Evolutionary conservation across 2,113 vertebrate species (phyloP).

Genomic region (Anarrhichthys ocellatus): DNA sequence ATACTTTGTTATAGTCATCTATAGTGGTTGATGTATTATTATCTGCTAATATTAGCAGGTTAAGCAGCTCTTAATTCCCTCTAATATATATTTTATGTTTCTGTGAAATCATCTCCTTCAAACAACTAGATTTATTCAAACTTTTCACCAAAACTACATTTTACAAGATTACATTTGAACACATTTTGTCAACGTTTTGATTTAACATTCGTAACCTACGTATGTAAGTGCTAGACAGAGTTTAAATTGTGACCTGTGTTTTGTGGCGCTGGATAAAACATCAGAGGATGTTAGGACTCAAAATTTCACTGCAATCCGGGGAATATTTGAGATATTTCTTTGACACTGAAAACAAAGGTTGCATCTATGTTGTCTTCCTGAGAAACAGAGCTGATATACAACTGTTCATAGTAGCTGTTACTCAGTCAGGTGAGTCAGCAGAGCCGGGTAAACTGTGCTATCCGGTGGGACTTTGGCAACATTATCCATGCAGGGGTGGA

Average conservation of each 20-base stretch:
- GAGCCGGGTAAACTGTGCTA: constrained; percentile 21
- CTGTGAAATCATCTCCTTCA: too few relatives aligned
- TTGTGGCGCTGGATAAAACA: background rate
- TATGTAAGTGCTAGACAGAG: background rate
- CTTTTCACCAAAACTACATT: too few relatives aligned
- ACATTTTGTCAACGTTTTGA: too few relatives aligned
- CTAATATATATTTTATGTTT: too few relatives aligned
- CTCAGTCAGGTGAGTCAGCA: constrained; percentile 59
- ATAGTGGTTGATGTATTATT: too few relatives aligned
- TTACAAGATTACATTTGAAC: too few relatives aligned
- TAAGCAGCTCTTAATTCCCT: too few relatives aligned
- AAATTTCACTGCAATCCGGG: background rate
- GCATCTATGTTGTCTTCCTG: background rate
- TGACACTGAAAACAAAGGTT: background rate
- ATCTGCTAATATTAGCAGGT: too few relatives aligned
- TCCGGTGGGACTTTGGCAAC: constrained; percentile 37
- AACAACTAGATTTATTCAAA: too few relatives aligned
- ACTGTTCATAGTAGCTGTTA: constrained; percentile 4
- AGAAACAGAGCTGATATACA: background rate
- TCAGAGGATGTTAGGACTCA: background rate
- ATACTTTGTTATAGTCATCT: too few relatives aligned
- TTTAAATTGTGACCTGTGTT: background rate
- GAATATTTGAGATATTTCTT: background rate
- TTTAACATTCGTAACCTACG: too few relatives aligned
- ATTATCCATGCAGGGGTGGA: constrained; percentile 33